A percentile compares a stretch with the other conserved stretches of the same genome.
phyloP scores from a whole-genome alignment of 2,113 vertebrate species.

The Prunella fulvescens region DNA sequence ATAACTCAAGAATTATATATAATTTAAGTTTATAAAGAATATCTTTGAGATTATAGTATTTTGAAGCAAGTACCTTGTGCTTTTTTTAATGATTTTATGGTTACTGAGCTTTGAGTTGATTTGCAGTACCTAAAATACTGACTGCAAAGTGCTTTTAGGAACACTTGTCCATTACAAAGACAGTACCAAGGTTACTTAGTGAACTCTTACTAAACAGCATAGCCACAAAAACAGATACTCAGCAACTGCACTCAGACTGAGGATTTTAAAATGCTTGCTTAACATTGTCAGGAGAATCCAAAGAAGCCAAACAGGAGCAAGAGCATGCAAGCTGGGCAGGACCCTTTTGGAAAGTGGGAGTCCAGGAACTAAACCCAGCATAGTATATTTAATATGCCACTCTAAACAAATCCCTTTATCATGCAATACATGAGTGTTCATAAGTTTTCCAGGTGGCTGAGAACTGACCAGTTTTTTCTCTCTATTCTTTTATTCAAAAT shows the following conservation, averaged over 20 bases:
- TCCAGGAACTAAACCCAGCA: slow-evolving; percentile 55
- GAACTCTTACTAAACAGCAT: neutral
- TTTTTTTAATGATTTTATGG: neutral
- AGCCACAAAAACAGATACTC: slow-evolving; percentile 50
- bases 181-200: slow-evolving; percentile 39
- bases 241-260: slow-evolving; percentile 62
- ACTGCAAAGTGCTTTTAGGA: slow-evolving; percentile 17
- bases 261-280: slow-evolving; percentile 69
- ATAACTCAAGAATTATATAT: neutral
- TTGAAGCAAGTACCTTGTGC: neutral
- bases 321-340: slow-evolving; percentile 60
- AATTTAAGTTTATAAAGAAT: neutral
- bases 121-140: neutral
- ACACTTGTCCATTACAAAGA: slow-evolving; percentile 40
- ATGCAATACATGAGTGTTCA: slow-evolving; percentile 33
- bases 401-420: slow-evolving; percentile 63
- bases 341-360: slow-evolving; percentile 18
- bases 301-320: slow-evolving; percentile 46
- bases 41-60: neutral
- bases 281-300: slow-evolving; percentile 50
- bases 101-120: neutral
- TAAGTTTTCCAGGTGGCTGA: slow-evolving; percentile 61
- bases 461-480: slow-evolving; percentile 43
- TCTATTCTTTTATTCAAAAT: slow-evolving; percentile 43
- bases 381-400: slow-evolving; percentile 75